phyloP scores from a whole-genome alignment of 23 tunicate genomes.

The Ciona savignyi region DNA sequence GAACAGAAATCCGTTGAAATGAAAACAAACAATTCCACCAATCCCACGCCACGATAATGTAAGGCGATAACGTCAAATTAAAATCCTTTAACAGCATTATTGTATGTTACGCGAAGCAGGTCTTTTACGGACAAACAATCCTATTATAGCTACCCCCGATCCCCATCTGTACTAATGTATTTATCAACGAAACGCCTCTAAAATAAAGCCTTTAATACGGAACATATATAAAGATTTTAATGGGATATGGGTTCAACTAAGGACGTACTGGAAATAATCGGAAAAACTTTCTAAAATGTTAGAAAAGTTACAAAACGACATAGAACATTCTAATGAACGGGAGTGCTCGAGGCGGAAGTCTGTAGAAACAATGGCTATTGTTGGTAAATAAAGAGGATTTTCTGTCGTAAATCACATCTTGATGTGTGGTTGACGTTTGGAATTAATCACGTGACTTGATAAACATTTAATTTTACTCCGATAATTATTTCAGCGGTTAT shows the following conservation, averaged over 20 bases:
- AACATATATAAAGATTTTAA: no score
- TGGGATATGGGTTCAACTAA: no score
- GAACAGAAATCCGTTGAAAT: neutral
- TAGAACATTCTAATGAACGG: neutral
- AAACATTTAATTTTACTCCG: no score
- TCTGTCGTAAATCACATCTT: neutral
- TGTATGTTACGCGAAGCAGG: no score
- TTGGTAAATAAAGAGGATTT: neutral
- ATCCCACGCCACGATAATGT: neutral
- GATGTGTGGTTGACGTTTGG: no score
- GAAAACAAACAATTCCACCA: neutral
- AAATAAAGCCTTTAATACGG: no score
- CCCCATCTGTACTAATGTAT: no score
- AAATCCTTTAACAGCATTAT: neutral
- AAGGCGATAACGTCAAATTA: neutral
- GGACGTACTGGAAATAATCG: no score
- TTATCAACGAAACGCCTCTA: no score
- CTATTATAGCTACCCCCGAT: no score
- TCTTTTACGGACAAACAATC: no score
- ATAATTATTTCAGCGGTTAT: no score
- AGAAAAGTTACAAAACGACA: neutral
- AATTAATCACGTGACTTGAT: neutral
- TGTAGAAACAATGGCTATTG: neutral
- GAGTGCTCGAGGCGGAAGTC: neutral
- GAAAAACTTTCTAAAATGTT: neutral